Conservation (phyloP, 2,113 vertebrate genomes). For the Poicephalus meyeri region DNA sequence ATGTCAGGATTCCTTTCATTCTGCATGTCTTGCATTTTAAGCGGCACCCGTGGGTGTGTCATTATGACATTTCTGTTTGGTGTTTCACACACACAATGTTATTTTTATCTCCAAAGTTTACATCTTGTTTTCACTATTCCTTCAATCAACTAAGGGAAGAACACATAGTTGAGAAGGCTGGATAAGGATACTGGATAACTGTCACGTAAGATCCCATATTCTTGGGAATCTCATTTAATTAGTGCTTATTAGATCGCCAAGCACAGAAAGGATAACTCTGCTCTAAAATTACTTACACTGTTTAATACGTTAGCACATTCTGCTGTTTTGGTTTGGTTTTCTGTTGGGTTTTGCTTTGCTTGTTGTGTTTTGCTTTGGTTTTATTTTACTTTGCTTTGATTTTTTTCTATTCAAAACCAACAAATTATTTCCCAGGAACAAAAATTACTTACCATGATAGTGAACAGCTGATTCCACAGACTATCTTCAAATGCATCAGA, state of each 20-base stretch:
- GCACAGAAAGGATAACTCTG: neutral
- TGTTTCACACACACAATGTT: neutral
- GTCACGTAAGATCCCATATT: neutral
- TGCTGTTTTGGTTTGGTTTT: fast-evolving
- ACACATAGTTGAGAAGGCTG: neutral
- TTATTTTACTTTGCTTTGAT: neutral
- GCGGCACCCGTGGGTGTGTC: neutral
- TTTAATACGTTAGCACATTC: neutral
- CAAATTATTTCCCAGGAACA: neutral
- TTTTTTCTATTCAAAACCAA: neutral
- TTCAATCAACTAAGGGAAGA: neutral
- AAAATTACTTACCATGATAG: neutral
- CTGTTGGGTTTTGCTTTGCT: neutral
- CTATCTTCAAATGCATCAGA: neutral
- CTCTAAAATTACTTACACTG: neutral
- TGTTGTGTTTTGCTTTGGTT: neutral
- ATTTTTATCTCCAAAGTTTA: neutral
- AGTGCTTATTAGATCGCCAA: neutral
- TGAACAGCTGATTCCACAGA: neutral
- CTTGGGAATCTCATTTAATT: neutral
- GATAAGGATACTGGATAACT: neutral
- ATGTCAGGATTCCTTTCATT: neutral
- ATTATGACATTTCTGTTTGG: neutral
- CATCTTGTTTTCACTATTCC: neutral
- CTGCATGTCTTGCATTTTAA: neutral